Percentiles rank a stretch among this genome's conserved stretches.
Conservation (phyloP, 1,140 invertebrate genomes). For the Coelopa frigida region DNA sequence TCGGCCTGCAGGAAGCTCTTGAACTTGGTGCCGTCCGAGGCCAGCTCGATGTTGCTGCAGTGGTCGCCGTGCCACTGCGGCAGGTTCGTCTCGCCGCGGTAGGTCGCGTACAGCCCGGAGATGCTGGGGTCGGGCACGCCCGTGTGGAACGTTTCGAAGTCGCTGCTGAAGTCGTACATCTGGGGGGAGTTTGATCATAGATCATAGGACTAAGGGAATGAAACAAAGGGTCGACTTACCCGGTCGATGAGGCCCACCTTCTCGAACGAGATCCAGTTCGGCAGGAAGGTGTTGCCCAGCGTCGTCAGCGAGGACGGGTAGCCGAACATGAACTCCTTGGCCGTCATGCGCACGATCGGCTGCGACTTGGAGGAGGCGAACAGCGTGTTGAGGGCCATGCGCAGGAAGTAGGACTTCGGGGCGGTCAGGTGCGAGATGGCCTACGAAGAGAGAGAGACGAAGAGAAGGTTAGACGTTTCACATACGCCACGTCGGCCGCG, state of each 20-base stretch:
- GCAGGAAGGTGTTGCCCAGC: constrained; percentile 67
- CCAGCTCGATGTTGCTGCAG: constrained; percentile 68
- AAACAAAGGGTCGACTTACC: constrained; percentile 48
- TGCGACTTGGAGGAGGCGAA: constrained; percentile 58
- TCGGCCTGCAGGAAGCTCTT: constrained; percentile 59
- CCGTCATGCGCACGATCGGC: constrained; percentile 67
- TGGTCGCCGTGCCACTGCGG: constrained; percentile 66
- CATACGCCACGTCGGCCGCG: too few relatives aligned
- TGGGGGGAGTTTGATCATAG: constrained; percentile 37
- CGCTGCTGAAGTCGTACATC: constrained; percentile 81
- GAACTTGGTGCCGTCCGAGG: constrained; percentile 82
- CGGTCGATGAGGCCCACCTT: constrained; percentile 75
- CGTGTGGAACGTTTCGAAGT: constrained; percentile 72
- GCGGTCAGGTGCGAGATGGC: constrained; percentile 70
- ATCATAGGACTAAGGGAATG: not conserved
- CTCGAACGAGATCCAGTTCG: constrained; percentile 73
- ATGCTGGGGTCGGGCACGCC: constrained; percentile 55
- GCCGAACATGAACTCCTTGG: constrained; percentile 77
- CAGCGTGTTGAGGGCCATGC: constrained; percentile 60
- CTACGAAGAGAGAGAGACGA: constrained; percentile 46
- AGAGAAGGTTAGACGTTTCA: constrained; percentile 4
- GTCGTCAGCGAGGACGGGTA: constrained; percentile 65
- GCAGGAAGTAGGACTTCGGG: constrained; percentile 54
- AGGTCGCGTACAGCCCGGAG: constrained; percentile 68
- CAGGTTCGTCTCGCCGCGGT: constrained; percentile 60